phyloP scores from a whole-genome alignment of 2,113 vertebrate species.

The Gobio gobio region DNA sequence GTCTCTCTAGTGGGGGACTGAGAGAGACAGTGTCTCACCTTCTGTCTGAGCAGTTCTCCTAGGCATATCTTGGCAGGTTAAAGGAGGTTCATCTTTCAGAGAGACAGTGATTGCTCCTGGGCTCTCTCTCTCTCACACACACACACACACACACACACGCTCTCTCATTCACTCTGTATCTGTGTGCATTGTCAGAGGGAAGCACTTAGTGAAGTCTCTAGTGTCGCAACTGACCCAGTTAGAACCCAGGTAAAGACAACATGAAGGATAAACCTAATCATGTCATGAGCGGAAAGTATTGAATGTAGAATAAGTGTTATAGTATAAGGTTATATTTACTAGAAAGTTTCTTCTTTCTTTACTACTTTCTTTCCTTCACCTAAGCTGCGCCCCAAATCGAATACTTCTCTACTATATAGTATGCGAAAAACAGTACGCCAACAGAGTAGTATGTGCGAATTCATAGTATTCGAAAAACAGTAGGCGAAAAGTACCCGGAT shows the following conservation, averaged over 20 bases:
- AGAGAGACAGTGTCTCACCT: conserved; percentile 26
- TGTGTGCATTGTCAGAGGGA: conserved; percentile 22
- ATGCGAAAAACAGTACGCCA: too few species aligned
- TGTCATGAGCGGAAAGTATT: neutral
- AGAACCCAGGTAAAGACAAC: conserved; percentile 37
- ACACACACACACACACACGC: neutral
- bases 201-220: conserved; percentile 35
- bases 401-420: too few species aligned
- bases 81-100: conserved; percentile 38
- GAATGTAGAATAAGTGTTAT: conserved; percentile 1
- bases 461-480: too few species aligned
- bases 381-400: too few species aligned
- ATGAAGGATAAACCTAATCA: conserved; percentile 29
- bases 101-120: conserved; percentile 26
- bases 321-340: neutral
- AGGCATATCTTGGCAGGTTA: conserved; percentile 33
- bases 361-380: neutral
- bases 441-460: too few species aligned
- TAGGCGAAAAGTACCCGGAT: too few species aligned
- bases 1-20: conserved; percentile 2
- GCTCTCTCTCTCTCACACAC: neutral
- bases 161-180: conserved; percentile 32
- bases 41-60: conserved; percentile 24
- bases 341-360: neutral
- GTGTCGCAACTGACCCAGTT: conserved; percentile 30